These are phyloP conservation scores for Baryphthengus martii DNA, from an alignment of 2,113 vertebrate genomes.

Conservation along the genomic window DNA sequence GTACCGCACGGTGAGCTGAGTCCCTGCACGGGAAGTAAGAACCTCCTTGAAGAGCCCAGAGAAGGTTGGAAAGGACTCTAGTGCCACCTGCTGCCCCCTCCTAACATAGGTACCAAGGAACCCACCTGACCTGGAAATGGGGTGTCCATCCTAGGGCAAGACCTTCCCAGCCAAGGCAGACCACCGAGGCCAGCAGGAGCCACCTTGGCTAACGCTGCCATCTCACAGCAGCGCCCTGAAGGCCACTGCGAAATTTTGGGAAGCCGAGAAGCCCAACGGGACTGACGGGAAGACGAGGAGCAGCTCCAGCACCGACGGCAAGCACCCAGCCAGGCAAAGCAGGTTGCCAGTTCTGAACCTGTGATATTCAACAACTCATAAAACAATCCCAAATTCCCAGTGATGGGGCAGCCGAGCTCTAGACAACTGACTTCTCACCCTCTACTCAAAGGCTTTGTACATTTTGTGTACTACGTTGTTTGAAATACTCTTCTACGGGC, in stretches of 20 bases:
- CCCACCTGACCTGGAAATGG: accelerated
- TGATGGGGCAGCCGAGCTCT: neutral
- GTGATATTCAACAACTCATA: neutral
- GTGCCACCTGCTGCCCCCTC: constrained; percentile 66
- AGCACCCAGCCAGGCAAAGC: accelerated
- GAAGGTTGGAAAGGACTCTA: constrained; percentile 29
- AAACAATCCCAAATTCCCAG: neutral
- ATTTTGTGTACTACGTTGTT: neutral
- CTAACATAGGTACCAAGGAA: accelerated
- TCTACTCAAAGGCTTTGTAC: neutral
- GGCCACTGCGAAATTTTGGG: accelerated
- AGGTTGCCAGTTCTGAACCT: neutral
- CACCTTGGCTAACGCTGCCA: accelerated
- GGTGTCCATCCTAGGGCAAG: neutral
- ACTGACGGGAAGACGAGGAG: accelerated
- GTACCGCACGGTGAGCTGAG: neutral
- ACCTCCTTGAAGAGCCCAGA: neutral
- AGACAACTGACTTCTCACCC: neutral
- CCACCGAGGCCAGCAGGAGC: neutral
- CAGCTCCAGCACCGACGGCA: accelerated
- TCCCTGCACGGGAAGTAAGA: neutral
- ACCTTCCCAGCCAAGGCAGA: neutral
- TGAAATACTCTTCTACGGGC: neutral
- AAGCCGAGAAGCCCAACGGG: neutral
- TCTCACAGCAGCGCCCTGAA: accelerated